Evolutionary conservation across 2,888 invertebrate genomes (phyloP), one percentile per base, ranked within the genome.

Genomic region (Cheilosia variabilis): DNA sequence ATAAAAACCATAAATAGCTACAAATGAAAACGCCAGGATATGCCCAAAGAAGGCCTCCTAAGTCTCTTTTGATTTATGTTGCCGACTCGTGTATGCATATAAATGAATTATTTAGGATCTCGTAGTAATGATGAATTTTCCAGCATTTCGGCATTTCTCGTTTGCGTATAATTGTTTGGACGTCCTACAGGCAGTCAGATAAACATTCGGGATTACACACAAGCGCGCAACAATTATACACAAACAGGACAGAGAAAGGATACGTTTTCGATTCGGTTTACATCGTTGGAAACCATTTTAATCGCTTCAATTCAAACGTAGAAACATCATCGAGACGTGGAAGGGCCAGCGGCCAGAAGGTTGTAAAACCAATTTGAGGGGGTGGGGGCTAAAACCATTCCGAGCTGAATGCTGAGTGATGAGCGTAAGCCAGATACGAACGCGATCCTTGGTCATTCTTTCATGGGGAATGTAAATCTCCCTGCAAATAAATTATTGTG

Each of bases 81-180:
- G 52, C 62, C 69, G 68, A 31, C 68, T 75, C 83, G 63, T 79
- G 65, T 75, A 15, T 15, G 75, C 75, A 84, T 84, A 75, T 47
- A 84, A 79, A 84, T 79, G 83, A 69, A 79, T 83, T 75, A 63
- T 65, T 79, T 31, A 31, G 65, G 55, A 50, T 57, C 75, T 65
- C 22, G 55, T 69, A 79, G 75, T 79, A 84, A 84, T 79, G 83
- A 84, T 84, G 83, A 79, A 84, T 84, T 75, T 69, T 69, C 73
- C 75, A 47, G 47, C 31, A 68, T 52, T 78, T 52, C 52, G 55
- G 45, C 24, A 53, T 43, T 65, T 72, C 41, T 55, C 71, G 69
- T 72, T 83, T 78, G 66, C 53, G 79, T 57, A 79, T 84, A 84
- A 79, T 79, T 79, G 79, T 53, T 79, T 43, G 52, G 79, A 52